Conservation (phyloP, 2,888 invertebrate species). For the Nycteola revayana region DNA sequence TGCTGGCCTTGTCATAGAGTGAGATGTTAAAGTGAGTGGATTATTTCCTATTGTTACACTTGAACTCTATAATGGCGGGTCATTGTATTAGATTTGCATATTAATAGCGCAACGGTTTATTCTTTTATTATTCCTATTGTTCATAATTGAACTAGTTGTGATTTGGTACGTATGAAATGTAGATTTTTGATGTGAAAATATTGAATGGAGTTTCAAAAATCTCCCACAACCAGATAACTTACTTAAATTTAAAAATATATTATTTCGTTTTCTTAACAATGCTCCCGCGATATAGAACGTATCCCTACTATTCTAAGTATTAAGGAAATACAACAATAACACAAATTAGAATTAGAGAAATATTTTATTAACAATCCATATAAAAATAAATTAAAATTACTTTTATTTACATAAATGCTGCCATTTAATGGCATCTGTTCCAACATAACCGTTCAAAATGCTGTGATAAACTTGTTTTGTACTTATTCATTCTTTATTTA, state of each 20-base stretch:
- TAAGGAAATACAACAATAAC: no score
- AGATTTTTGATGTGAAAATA: no score
- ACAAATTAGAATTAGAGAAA: no score
- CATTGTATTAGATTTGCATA: slow-evolving; percentile 46
- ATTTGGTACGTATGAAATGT: not conserved
- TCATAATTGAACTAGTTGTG: slow-evolving; percentile 20
- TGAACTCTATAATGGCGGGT: slow-evolving; percentile 47
- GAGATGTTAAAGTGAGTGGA: slow-evolving; percentile 35
- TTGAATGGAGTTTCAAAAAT: no score
- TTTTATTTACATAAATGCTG: slow-evolving; percentile 13
- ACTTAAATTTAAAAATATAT: no score
- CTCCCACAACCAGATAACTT: no score
- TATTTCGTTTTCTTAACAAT: no score
- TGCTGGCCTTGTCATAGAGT: slow-evolving; percentile 28
- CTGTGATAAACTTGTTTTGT: no score
- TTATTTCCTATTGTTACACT: slow-evolving; percentile 46
- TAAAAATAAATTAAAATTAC: slow-evolving; percentile 18
- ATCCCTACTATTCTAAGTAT: no score
- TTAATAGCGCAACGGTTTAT: slow-evolving; percentile 32
- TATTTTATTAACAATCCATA: slow-evolving; percentile 15
- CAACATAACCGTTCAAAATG: slow-evolving; percentile 8
- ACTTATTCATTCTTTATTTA: no score
- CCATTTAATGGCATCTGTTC: slow-evolving; percentile 30
- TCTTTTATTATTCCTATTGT: slow-evolving; percentile 39
- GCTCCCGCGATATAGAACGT: no score